Percentiles rank a stretch among this genome's conserved stretches.
Conservation (phyloP, 2,888 invertebrate genomes). For the Philopedon plagiatum region DNA sequence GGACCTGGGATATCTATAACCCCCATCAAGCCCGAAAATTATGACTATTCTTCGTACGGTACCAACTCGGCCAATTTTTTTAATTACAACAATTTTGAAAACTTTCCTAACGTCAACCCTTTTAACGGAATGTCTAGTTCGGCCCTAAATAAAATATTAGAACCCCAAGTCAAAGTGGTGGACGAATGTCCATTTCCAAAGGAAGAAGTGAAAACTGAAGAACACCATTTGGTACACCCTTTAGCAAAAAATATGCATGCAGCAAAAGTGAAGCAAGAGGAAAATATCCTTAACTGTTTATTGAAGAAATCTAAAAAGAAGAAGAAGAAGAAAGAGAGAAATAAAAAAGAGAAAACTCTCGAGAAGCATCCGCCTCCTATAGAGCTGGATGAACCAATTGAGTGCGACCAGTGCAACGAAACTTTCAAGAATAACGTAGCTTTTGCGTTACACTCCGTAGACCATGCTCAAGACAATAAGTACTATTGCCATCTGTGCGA, state of each 20-base stretch:
- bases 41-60: not conserved
- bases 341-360: slow-evolving; percentile 42
- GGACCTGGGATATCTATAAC: slow-evolving; percentile 56
- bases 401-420: slow-evolving; percentile 63
- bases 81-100: slow-evolving; percentile 38
- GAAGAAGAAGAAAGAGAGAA: slow-evolving; percentile 44
- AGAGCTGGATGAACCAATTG: slow-evolving; percentile 63
- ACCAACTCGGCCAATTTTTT: slow-evolving; percentile 7
- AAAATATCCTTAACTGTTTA: slow-evolving; percentile 54
- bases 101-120: slow-evolving; percentile 28
- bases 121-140: slow-evolving; percentile 44
- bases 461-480: slow-evolving; percentile 60
- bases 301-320: slow-evolving; percentile 33
- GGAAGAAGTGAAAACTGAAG: slow-evolving; percentile 18
- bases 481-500: slow-evolving; percentile 64
- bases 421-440: slow-evolving; percentile 63
- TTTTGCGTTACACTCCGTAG: slow-evolving; percentile 62
- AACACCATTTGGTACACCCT: not conserved
- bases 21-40: slow-evolving; percentile 47
- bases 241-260: not conserved
- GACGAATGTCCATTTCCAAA: slow-evolving; percentile 15
- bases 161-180: slow-evolving; percentile 36
- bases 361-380: slow-evolving; percentile 50
- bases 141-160: slow-evolving; percentile 32
- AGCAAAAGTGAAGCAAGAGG: slow-evolving; percentile 29